These are phyloP conservation scores for Neelides sp. DNA, from an alignment of 1,140 invertebrate genomes.

Conservation along the genomic window DNA sequence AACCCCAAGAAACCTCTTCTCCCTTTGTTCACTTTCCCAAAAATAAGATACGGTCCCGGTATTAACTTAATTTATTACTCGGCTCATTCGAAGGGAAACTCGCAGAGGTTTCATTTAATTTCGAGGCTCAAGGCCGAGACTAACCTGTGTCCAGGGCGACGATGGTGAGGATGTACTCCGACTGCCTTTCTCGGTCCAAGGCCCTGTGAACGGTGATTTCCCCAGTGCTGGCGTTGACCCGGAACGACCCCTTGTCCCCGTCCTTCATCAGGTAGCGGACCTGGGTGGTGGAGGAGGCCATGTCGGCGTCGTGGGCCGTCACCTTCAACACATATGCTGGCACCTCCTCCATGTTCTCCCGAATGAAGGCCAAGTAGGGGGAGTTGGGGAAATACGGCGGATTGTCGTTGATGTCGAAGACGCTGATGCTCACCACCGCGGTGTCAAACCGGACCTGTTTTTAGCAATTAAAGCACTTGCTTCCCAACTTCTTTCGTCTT, in stretches of 20 bases:
- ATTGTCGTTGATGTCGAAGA: slow-evolving; percentile 91
- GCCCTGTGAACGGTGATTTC: slow-evolving; percentile 67
- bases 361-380: slow-evolving; percentile 79
- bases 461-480: neutral
- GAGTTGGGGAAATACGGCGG: slow-evolving; percentile 74
- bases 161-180: slow-evolving; percentile 67
- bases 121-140: slow-evolving; percentile 31
- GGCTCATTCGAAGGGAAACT: neutral
- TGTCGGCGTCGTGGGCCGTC: slow-evolving; percentile 74
- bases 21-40: slow-evolving; percentile 9
- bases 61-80: neutral
- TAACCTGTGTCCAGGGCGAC: slow-evolving; percentile 87
- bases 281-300: slow-evolving; percentile 74
- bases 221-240: slow-evolving; percentile 73
- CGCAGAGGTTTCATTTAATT: neutral
- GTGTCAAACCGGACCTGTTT: slow-evolving; percentile 35
- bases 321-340: slow-evolving; percentile 57
- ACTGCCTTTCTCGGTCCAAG: slow-evolving; percentile 66
- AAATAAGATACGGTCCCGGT: too few relatives aligned
- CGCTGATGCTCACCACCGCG: slow-evolving; percentile 42
- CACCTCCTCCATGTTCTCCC: slow-evolving; percentile 57
- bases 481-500: neutral
- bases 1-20: slow-evolving; percentile 1
- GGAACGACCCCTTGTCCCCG: slow-evolving; percentile 62
- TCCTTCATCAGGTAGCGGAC: slow-evolving; percentile 85